Evolutionary conservation across 2,797 vertebrate species (phyloP).

Genomic region (Notolabrus celidotus): DNA sequence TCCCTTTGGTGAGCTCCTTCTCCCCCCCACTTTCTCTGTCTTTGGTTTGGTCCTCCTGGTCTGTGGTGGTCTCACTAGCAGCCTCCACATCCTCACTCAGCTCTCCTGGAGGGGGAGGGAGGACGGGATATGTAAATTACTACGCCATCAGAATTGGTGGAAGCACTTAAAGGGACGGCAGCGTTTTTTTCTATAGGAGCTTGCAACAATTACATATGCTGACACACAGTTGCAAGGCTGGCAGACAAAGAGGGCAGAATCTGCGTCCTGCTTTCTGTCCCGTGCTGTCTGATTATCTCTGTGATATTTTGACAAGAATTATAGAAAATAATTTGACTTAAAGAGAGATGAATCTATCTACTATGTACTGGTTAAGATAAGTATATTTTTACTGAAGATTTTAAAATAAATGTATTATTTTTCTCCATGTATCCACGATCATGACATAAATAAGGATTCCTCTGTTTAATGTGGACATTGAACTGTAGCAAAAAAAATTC

Average conservation of each 20-base stretch:
- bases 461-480: conserved; percentile 74
- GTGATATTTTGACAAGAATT: conserved; percentile 57
- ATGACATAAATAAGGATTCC: conserved; percentile 70
- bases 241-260: conserved; percentile 83
- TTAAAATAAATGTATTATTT: conserved; percentile 44
- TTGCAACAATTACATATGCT: conserved; percentile 85
- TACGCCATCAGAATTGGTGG: conserved; percentile 89
- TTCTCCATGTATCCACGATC: conserved; percentile 64
- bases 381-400: conserved; percentile 32
- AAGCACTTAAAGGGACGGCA: conserved; percentile 90
- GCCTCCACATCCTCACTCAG: conserved; percentile 96
- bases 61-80: conserved; percentile 90
- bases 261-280: conserved; percentile 64
- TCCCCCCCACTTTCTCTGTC: conserved; percentile 94
- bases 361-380: not conserved
- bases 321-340: conserved; percentile 35
- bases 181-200: conserved; percentile 86
- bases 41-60: conserved; percentile 96
- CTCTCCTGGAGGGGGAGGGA: conserved; percentile 94
- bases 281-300: conserved; percentile 57
- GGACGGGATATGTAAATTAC: conserved; percentile 89
- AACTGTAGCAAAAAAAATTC: conserved; percentile 59
- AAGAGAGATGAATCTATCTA: conserved; percentile 8
- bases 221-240: conserved; percentile 84
- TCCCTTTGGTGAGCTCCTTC: conserved; percentile 95